Evolutionary conservation across 2,113 vertebrate genomes (phyloP), one percentile per base, ranked within the genome.

Genomic region (Toxotes chatareus): DNA sequence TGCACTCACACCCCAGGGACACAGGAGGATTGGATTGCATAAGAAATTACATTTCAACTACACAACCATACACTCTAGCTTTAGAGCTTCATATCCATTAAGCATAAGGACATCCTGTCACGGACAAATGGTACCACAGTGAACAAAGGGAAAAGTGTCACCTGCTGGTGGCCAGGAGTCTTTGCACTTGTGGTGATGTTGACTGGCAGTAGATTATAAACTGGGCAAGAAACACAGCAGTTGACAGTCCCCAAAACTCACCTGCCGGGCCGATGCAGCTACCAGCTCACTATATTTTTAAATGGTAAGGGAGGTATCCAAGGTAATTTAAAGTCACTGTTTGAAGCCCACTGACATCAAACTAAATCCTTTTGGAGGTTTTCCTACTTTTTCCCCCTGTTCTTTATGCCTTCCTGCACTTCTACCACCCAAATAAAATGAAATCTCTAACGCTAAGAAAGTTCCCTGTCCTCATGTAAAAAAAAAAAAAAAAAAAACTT

Each of bases 81-180:
- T 82, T 72, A 27, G 62, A 61, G 72, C 59, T 79, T 81, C 60
- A 64, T 59, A 73, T 82, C 79, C 47, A 70, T 86, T 79, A 78
- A 67, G 51, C 56, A 74, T 68, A 83, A 56, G 75, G 65, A 79
- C 79, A 72, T 88, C 67, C 80, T 80, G 79, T 86, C 72, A 86
- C 51, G 42, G 85, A 76, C 66, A 84, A 83, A 90, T 76, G 71
- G 62, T 61, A 66, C 72, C 67, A 59, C 32, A 34, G 74, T 66
- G 90, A 91, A 87, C 89, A 93, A 88, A 93, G 91, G 92, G 88
- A 80, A 93, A 95, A 92, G 93, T 94, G 93, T 94, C 94, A 94
- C 94, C 94, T 94, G 84, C 93, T 94, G 94, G 94, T 89, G 80
- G 89, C 63, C 88, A 49, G 10, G 65, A 76, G 87, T 80, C 80